Evolutionary conservation across 2,113 vertebrate species (phyloP).

Genomic region (Puntigrus tetrazona): DNA sequence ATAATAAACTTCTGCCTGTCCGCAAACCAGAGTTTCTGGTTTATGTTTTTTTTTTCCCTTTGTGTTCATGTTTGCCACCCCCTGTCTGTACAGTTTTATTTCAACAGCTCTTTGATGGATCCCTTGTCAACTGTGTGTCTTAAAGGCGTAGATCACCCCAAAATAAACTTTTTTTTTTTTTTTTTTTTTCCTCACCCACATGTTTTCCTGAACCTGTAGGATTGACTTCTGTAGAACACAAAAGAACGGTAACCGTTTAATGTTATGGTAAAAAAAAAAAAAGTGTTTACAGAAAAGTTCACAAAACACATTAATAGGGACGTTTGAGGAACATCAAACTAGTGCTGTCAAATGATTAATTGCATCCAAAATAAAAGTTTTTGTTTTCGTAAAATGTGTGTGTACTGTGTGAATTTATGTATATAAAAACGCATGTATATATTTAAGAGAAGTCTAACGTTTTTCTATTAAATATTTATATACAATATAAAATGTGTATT

Average conservation of each 20-base stretch:
- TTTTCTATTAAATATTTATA: too few species aligned
- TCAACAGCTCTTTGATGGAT: not conserved
- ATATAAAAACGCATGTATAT: too few species aligned
- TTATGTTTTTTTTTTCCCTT: not conserved
- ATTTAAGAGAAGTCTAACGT: too few species aligned
- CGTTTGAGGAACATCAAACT: not conserved
- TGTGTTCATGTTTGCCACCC: not conserved
- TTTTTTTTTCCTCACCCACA: not conserved
- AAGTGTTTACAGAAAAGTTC: not conserved
- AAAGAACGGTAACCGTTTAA: not conserved
- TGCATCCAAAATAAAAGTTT: too few species aligned
- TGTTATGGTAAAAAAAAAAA: not conserved
- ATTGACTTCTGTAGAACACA: not conserved
- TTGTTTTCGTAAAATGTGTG: too few species aligned
- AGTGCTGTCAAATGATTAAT: too few species aligned
- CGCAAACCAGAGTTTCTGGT: not conserved
- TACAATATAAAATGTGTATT: too few species aligned
- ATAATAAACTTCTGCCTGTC: slow-evolving; percentile 43
- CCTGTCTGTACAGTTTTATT: not conserved
- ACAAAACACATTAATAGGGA: not conserved
- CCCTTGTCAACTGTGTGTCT: not conserved
- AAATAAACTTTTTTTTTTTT: not conserved
- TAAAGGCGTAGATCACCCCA: not conserved
- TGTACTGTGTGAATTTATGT: too few species aligned
- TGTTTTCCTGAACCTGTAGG: not conserved